These are phyloP conservation scores for Hydractinia symbiolongicarpus DNA, from an alignment of 30 jellyfish, hydroid and myxozoan species.

Conservation along the genomic window DNA sequence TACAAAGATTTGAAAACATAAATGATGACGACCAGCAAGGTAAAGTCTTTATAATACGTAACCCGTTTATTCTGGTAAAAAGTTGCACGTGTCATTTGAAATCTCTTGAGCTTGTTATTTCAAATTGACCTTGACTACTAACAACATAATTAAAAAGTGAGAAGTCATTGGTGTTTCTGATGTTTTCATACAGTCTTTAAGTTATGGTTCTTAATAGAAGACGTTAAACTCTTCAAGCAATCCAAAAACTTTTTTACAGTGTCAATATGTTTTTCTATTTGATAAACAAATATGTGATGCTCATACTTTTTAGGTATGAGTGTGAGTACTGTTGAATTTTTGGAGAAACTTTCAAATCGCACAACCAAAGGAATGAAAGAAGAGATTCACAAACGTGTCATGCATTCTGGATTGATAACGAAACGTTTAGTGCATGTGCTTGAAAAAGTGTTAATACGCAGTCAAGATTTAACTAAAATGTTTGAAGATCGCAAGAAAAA, in stretches of 20 bases:
- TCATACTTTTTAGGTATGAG: conserved; percentile 43
- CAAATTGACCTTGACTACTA: too few species aligned
- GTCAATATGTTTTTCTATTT: neutral
- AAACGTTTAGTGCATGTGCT: conserved; percentile 42
- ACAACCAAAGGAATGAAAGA: conserved; percentile 89
- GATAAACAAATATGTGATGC: too few species aligned
- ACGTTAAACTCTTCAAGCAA: too few species aligned
- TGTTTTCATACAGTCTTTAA: too few species aligned
- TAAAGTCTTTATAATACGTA: too few species aligned
- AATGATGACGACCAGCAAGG: conserved; percentile 38
- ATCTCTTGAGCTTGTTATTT: too few species aligned
- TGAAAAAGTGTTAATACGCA: conserved; percentile 59
- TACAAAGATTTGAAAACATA: conserved; percentile 58
- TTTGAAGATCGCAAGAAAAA: conserved; percentile 10
- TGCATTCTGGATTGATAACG: conserved; percentile 57
- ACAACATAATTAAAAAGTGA: too few species aligned
- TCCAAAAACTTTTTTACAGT: too few species aligned
- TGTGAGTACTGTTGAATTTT: conserved; percentile 82
- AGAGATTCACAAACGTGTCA: conserved; percentile 65
- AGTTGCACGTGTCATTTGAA: too few species aligned
- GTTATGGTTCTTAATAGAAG: too few species aligned
- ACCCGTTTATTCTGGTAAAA: too few species aligned
- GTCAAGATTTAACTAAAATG: conserved; percentile 56
- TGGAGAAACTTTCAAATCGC: conserved; percentile 85
- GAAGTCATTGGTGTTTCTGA: too few species aligned